Evolutionary conservation across 2,888 invertebrate species (phyloP).

Genomic region (Amaurobius ferox): DNA sequence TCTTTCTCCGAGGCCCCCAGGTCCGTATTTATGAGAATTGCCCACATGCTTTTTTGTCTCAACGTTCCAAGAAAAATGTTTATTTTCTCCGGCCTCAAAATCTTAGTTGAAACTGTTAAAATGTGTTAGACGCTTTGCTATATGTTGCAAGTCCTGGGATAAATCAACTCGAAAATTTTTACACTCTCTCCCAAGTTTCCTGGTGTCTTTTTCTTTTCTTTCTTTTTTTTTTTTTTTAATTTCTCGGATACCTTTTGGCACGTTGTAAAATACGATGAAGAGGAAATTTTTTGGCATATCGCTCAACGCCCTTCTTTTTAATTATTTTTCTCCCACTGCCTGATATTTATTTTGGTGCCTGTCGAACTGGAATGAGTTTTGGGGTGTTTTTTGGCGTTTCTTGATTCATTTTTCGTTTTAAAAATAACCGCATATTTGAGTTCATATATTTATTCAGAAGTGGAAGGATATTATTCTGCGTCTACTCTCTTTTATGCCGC

Average conservation of each 20-base stretch:
- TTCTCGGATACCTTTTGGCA: slow-evolving; percentile 49
- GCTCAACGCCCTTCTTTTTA: slow-evolving; percentile 8
- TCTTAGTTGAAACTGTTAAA: slow-evolving; percentile 26
- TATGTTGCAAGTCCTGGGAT: not conserved
- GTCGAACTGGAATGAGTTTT: slow-evolving; percentile 3
- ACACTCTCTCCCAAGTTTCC: slow-evolving; percentile 22
- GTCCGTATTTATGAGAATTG: slow-evolving; percentile 13
- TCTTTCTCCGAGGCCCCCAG: not conserved
- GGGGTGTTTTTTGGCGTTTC: too few species aligned
- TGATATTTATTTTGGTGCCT: not conserved
- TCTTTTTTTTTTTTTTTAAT: slow-evolving; percentile 2
- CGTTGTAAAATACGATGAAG: slow-evolving; percentile 48
- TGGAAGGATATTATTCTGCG: too few species aligned
- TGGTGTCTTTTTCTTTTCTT: not conserved
- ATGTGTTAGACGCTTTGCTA: slow-evolving; percentile 8
- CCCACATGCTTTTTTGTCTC: not conserved
- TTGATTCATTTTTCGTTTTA: too few species aligned
- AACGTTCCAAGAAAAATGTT: slow-evolving; percentile 34
- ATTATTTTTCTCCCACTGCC: not conserved
- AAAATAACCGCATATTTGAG: too few species aligned
- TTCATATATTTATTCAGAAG: too few species aligned
- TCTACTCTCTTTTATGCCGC: too few species aligned
- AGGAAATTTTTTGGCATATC: slow-evolving; percentile 54
- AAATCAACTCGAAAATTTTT: slow-evolving; percentile 51
- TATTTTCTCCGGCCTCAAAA: slow-evolving; percentile 8